Conservation (phyloP, 1,140 invertebrate species). For the Planococcus citri region DNA sequence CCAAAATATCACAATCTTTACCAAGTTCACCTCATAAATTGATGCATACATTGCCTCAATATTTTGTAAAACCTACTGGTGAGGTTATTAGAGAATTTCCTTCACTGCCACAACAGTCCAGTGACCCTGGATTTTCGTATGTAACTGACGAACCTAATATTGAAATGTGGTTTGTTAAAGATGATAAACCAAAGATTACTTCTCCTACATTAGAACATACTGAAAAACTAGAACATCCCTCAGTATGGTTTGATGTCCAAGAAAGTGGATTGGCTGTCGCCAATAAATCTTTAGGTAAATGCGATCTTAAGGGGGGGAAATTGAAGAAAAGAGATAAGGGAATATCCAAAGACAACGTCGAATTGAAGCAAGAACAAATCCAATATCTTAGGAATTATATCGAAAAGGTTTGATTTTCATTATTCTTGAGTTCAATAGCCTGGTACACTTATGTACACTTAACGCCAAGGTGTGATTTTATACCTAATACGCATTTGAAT, state of each 20-base stretch:
- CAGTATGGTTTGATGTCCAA: constrained; percentile 1
- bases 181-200: background rate
- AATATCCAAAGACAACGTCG: background rate
- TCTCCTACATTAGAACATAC: background rate
- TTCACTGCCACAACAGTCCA: background rate
- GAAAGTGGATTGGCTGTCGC: constrained; percentile 12
- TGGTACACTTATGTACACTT: no score
- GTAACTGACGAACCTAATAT: background rate
- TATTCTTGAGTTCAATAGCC: background rate
- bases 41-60: background rate
- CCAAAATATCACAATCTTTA: background rate
- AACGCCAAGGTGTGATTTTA: no score
- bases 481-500: no score
- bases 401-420: background rate
- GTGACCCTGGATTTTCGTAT: background rate
- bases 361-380: background rate
- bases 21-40: background rate
- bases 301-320: no score
- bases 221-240: background rate
- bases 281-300: background rate
- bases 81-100: constrained; percentile 1
- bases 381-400: background rate
- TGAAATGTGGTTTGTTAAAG: constrained; percentile 5
- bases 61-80: constrained; percentile 1
- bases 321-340: no score